Evolutionary conservation across 2,888 invertebrate genomes (phyloP).

Genomic region (Loripinus fragilis): DNA sequence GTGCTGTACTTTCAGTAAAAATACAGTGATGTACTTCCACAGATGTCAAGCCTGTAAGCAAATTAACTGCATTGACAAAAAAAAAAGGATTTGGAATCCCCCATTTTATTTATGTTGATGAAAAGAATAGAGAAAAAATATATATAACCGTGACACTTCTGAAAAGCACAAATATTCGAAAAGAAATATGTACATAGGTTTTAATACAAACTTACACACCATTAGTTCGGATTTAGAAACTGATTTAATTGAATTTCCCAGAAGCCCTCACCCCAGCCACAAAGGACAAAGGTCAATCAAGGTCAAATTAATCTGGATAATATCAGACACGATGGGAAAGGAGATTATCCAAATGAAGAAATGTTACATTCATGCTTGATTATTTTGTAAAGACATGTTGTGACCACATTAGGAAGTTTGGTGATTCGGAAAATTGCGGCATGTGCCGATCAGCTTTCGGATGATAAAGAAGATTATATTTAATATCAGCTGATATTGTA

Average conservation of each 20-base stretch:
- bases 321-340: slow-evolving; percentile 12
- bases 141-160: no score
- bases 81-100: no score
- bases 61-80: no score
- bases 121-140: no score
- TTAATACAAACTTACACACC: no score
- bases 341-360: slow-evolving; percentile 59
- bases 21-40: no score
- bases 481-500: slow-evolving; percentile 7
- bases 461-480: slow-evolving; percentile 10
- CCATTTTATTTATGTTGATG: no score
- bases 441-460: slow-evolving; percentile 5
- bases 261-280: slow-evolving; percentile 20
- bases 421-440: background rate
- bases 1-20: no score
- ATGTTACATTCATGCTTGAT: slow-evolving; percentile 47
- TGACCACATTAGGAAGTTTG: background rate
- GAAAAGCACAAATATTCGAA: no score
- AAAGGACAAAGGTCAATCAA: slow-evolving; percentile 37
- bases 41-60: no score
- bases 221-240: background rate
- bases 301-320: slow-evolving; percentile 47
- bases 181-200: no score
- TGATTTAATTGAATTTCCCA: slow-evolving; percentile 35
- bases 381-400: background rate